Percentiles rank a stretch among this genome's conserved stretches.
Conservation (phyloP, 2,797 vertebrate genomes). For the Carapus acus region DNA sequence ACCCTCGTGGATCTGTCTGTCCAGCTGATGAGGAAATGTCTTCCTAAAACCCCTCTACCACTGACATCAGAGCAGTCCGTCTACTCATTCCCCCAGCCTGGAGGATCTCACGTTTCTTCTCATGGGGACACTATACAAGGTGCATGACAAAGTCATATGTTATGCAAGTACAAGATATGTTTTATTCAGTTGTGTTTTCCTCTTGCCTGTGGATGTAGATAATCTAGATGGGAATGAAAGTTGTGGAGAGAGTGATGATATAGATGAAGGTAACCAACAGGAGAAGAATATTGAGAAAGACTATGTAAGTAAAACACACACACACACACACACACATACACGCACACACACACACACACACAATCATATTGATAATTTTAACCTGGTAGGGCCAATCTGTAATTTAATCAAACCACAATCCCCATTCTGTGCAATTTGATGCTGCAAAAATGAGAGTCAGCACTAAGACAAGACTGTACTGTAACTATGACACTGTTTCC, state of each 20-base stretch:
- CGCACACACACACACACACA: too few species aligned
- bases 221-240: conserved; percentile 30
- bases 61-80: conserved; percentile 69
- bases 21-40: conserved; percentile 84
- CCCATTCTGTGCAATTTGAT: too few species aligned
- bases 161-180: too few species aligned
- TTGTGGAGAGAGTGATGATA: conserved; percentile 36
- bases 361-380: too few species aligned
- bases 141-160: conserved; percentile 18
- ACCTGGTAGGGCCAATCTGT: too few species aligned
- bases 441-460: too few species aligned
- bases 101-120: conserved; percentile 14
- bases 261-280: conserved; percentile 34
- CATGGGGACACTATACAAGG: conserved; percentile 32
- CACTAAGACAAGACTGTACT: too few species aligned
- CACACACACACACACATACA: background rate
- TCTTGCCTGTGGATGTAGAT: background rate
- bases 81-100: conserved; percentile 73
- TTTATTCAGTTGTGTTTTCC: background rate
- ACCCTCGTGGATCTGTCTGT: conserved; percentile 64
- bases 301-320: conserved; percentile 33
- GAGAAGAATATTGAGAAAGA: conserved; percentile 24
- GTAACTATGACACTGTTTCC: too few species aligned
- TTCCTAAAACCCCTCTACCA: conserved; percentile 76
- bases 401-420: too few species aligned